Evolutionary conservation across 2,888 invertebrate species (phyloP).

Genomic region (Strigamia crassipes): DNA sequence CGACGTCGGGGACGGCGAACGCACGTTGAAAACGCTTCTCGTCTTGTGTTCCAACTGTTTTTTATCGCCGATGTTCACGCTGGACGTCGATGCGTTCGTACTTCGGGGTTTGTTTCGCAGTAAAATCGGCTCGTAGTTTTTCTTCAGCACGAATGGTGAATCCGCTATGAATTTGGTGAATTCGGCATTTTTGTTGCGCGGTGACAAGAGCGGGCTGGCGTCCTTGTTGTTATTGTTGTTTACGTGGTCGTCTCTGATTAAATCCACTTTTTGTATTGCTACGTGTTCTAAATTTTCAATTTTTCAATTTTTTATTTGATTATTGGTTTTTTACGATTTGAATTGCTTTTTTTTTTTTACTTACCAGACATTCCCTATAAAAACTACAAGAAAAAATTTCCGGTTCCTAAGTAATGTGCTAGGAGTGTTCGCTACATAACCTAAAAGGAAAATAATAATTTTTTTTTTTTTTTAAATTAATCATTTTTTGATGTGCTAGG

Average conservation of each 20-base stretch:
- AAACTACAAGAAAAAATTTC: neutral
- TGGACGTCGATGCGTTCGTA: neutral
- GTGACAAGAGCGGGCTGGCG: neutral
- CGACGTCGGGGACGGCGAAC: neutral
- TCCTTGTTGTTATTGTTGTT: neutral
- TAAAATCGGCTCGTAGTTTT: neutral
- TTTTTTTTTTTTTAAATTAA: neutral
- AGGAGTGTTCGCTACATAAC: constrained; percentile 1
- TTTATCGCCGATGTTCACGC: neutral
- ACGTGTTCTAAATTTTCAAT: neutral
- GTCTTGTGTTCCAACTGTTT: neutral
- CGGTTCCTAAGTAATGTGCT: neutral
- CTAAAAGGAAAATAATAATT: neutral
- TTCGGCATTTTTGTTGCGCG: neutral
- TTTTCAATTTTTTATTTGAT: neutral
- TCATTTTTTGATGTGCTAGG: neutral
- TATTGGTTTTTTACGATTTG: no score
- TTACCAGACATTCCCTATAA: constrained; percentile 10
- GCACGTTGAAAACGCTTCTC: neutral
- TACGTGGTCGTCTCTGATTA: neutral
- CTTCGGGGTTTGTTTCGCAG: neutral
- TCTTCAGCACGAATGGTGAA: neutral
- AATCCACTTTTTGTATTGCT: neutral
- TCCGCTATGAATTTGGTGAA: no score
- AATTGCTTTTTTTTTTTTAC: neutral